A percentile compares a stretch with the other conserved stretches of the same genome.
Evolutionary conservation across 2,888 invertebrate genomes (phyloP).

Genomic region (Drosophila birchii): DNA sequence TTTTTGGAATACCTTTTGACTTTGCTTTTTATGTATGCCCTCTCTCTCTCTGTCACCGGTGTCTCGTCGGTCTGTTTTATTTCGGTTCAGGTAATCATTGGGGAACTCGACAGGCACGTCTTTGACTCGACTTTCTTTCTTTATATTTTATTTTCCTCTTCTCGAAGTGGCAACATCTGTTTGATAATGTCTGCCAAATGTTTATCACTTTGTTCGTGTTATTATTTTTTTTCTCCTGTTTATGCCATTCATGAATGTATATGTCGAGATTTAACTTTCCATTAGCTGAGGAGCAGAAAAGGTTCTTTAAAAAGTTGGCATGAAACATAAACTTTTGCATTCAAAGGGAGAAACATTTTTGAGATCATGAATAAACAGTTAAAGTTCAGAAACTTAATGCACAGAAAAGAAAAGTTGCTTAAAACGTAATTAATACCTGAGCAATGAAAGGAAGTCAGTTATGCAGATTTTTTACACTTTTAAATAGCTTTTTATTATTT

Average conservation of each 20-base stretch:
- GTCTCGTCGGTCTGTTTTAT: slow-evolving; percentile 38
- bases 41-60: not conserved
- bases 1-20: slow-evolving; percentile 40
- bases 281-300: slow-evolving; percentile 1
- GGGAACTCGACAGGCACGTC: slow-evolving; percentile 44
- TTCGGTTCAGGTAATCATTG: slow-evolving; percentile 38
- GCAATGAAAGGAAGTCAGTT: not conserved
- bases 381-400: slow-evolving; percentile 4
- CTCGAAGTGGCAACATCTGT: slow-evolving; percentile 37
- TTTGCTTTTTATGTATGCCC: slow-evolving; percentile 28
- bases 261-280: slow-evolving; percentile 30
- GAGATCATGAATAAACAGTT: slow-evolving; percentile 25
- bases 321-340: slow-evolving; percentile 1
- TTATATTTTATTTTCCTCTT: not conserved
- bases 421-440: not conserved
- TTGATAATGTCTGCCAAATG: slow-evolving; percentile 48
- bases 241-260: slow-evolving; percentile 42
- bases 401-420: not conserved
- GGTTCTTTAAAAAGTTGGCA: slow-evolving; percentile 30
- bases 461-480: not conserved
- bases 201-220: slow-evolving; percentile 42
- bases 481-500: not conserved
- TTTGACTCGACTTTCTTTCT: slow-evolving; percentile 25
- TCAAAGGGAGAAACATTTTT: not conserved
- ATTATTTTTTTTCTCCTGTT: slow-evolving; percentile 23